Conservation (phyloP, 1,140 invertebrate genomes). For the Euglossa dilemma region DNA sequence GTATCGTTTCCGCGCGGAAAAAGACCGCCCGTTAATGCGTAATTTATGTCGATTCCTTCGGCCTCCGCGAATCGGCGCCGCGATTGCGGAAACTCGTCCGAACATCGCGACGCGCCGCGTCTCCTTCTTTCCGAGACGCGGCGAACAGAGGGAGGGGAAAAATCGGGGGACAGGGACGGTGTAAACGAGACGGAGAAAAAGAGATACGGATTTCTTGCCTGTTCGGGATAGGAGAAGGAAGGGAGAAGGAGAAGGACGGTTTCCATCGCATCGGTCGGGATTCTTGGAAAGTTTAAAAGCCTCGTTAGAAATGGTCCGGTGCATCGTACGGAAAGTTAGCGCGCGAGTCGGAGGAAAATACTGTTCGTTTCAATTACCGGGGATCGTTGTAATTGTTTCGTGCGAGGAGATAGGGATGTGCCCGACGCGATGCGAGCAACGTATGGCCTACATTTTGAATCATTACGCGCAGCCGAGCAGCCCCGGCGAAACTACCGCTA, state of each 20-base stretch:
- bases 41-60: conserved; percentile 32
- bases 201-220: too few species aligned
- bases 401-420: background rate
- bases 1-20: conserved; percentile 7
- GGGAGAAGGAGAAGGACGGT: background rate
- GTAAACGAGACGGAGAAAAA: background rate
- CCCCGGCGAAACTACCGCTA: conserved; percentile 50
- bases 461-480: conserved; percentile 4
- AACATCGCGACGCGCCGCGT: too few species aligned
- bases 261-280: background rate
- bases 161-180: background rate
- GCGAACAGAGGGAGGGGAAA: background rate
- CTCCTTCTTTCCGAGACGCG: background rate
- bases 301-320: background rate
- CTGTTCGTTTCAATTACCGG: conserved; percentile 39
- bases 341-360: background rate
- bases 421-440: conserved; percentile 10
- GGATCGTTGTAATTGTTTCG: conserved; percentile 30
- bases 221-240: too few species aligned
- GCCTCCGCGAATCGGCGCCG: background rate
- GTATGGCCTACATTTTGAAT: conserved; percentile 32
- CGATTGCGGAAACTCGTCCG: background rate
- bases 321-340: conserved; percentile 1
- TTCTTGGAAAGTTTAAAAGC: background rate
- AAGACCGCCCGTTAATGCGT: conserved; percentile 14